Evolutionary conservation across 2,113 vertebrate species (phyloP).

Genomic region (Nothobranchius kuhntae): DNA sequence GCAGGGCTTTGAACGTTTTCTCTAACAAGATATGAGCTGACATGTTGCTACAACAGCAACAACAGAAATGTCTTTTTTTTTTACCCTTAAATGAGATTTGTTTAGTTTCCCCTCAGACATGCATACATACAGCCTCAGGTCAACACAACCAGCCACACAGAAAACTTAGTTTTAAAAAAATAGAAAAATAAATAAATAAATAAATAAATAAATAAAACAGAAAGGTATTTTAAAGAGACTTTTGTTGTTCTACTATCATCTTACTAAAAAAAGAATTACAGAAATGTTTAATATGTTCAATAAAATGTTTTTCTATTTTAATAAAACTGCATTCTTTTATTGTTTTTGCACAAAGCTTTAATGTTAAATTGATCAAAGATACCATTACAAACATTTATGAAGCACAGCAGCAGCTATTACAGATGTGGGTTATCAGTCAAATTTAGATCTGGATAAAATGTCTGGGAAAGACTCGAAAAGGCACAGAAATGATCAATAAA

Average conservation of each 20-base stretch:
- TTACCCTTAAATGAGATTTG: constrained; percentile 12
- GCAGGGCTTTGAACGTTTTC: constrained; percentile 3
- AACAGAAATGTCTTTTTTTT: constrained; percentile 20
- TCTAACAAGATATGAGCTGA: constrained; percentile 22
- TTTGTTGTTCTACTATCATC: not conserved
- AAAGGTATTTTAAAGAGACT: constrained; percentile 41
- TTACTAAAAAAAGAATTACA: too few species aligned
- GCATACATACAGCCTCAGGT: constrained; percentile 40
- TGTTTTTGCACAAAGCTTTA: too few species aligned
- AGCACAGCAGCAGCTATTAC: too few species aligned
- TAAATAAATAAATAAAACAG: not conserved
- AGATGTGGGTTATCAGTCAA: too few species aligned
- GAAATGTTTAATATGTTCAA: too few species aligned
- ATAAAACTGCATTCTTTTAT: too few species aligned
- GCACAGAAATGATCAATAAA: constrained; percentile 20
- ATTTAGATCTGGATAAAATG: not conserved
- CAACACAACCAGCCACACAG: constrained; percentile 28
- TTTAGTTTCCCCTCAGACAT: constrained; percentile 26
- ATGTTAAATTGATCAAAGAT: too few species aligned
- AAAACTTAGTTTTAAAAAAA: constrained; percentile 30
- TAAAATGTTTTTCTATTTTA: too few species aligned
- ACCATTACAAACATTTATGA: too few species aligned
- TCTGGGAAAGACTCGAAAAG: not conserved
- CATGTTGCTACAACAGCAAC: constrained; percentile 37
- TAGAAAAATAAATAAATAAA: constrained; percentile 14